Base-by-base conservation (phyloP, 2,797 vertebrate genomes). In the Miichthys miiuy region DNA sequence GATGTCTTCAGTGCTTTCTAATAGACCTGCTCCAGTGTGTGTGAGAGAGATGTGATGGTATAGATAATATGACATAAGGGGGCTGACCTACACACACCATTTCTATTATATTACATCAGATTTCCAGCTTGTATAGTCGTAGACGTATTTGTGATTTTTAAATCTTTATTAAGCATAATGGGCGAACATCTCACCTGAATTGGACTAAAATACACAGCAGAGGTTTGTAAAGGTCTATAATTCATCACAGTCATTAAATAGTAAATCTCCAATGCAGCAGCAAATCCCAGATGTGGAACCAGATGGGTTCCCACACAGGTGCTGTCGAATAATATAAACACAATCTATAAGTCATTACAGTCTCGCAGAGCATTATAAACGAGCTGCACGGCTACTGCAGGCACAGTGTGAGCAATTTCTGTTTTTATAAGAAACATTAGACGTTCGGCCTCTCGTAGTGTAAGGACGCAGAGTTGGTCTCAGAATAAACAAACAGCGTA, bases 281-380 rank as follows among this genome's bases (percentile, higher is more conserved):
- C 7, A 34, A 46, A 25, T 25, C 20, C 72, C 82, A 77, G 80
- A 57, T 78, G 78, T 69, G 27, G 21, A 5, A 54, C n/a, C 78
- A 85, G 72, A 65, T 80, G 79, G 42, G 3, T 66, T 73, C 60
- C 7, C 23, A 25, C 56, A 18, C 21, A 70, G 65, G 25, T 64
- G 21, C 17, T 38, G 27, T 14, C 50, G 41, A 54, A 14, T n/a
- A 55, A 54, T 70, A 41, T 44, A 21, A 73, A 63, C 34, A 21
- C 23, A 41, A 44, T 66, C 21, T 57, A n/a, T 47, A 34, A 57
- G 56, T 66, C 58, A 65, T 75, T 17, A 42, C 8, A 17, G 27
- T 25, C 41, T 27, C 4, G 20, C 21, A 14, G 25, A 62, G 48
- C 30, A n/a, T 56, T 41, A n/a, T 12, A 27, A 55, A 70, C 30